Evolutionary conservation across 92 coral and sea anemone species (phyloP).

Genomic region (Umimayanthus kanabou): DNA sequence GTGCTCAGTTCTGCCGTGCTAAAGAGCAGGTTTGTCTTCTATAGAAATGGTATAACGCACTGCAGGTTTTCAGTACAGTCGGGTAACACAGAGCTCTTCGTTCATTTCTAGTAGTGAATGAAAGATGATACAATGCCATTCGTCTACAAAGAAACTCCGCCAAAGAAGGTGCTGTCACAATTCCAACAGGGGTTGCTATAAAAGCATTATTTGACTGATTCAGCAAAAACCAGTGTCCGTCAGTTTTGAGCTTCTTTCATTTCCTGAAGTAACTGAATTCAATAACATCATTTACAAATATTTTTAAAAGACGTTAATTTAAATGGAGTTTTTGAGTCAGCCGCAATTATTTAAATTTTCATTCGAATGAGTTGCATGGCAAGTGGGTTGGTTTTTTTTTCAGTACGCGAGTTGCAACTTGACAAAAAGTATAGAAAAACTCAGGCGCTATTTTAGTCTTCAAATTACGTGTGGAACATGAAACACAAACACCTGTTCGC

Average conservation of each 20-base stretch:
- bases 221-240: neutral
- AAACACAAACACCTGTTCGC: neutral
- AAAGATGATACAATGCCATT: neutral
- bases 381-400: neutral
- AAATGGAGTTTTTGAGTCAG: neutral
- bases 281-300: neutral
- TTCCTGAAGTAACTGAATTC: constrained; percentile 21
- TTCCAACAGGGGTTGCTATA: neutral
- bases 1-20: too few relatives aligned
- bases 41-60: too few relatives aligned
- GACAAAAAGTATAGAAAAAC: neutral
- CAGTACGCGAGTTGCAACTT: neutral
- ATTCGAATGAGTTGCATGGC: neutral
- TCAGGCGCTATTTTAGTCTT: neutral
- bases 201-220: neutral
- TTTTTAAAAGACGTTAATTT: neutral
- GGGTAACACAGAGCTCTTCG: too few relatives aligned
- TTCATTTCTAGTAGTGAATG: too few relatives aligned
- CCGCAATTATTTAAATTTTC: neutral
- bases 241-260: neutral
- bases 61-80: too few relatives aligned
- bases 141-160: neutral
- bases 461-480: neutral
- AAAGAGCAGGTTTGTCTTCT: too few relatives aligned
- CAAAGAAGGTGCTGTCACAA: neutral